A percentile compares a stretch with the other conserved stretches of the same genome.
Conservation (phyloP, 2,113 vertebrate genomes). For the Amphilophus citrinellus region DNA sequence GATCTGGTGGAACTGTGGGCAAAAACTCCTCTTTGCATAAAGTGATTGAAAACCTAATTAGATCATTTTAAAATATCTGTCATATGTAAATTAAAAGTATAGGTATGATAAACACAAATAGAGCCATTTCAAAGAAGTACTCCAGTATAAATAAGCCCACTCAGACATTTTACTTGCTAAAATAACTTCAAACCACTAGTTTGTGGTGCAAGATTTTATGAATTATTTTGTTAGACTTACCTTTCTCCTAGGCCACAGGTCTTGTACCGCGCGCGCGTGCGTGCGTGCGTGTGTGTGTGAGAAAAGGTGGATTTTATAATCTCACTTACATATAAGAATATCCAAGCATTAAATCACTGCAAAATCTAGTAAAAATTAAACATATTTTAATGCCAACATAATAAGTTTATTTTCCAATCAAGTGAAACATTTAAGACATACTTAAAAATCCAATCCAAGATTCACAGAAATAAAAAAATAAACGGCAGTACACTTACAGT, state of each 20-base stretch:
- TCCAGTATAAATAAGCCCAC: background rate
- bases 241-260: background rate
- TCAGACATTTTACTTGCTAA: no score
- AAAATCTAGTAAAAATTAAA: conserved; percentile 61
- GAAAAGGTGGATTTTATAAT: background rate
- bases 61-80: background rate
- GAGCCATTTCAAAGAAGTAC: background rate
- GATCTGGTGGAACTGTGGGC: background rate
- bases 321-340: background rate
- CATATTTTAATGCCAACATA: conserved; percentile 77
- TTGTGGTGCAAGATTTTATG: background rate
- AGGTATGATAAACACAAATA: background rate
- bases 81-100: background rate
- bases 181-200: background rate
- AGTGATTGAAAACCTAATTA: background rate
- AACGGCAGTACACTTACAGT: conserved; percentile 69
- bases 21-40: background rate
- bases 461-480: conserved; percentile 74
- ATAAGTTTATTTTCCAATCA: conserved; percentile 81
- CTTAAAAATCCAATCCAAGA: conserved; percentile 76
- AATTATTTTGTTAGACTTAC: background rate
- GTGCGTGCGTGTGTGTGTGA: background rate
- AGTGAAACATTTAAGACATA: conserved; percentile 80
- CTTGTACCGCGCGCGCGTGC: background rate
- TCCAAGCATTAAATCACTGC: conserved; percentile 11